Evolutionary conservation across 64 coral and sea anemone species (phyloP), one percentile per base, ranked within the genome.

Genomic region (Stylophora pistillata): DNA sequence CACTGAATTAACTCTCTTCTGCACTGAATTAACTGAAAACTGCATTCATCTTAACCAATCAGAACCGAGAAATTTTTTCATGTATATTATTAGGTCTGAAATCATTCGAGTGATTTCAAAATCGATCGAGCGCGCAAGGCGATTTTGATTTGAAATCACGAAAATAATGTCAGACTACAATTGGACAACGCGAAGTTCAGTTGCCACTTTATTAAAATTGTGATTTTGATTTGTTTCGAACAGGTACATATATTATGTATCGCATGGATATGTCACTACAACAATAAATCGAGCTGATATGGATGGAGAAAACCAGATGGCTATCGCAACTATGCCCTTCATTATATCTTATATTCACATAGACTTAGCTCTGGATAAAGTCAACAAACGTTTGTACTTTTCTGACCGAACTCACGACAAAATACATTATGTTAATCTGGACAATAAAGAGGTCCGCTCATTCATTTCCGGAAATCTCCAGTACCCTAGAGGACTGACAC

Each of bases 181-280:
- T 47, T 47, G 37, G 0, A 4, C 37, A 47, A 47, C 37, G 7
- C 37, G 37, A 3, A 47, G 37, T 47, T 47, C 7, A 7, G 7
- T 47, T 7, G 7, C 7, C 37, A 47, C 37, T 3, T 47, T 47
- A 0, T 47, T 47, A 47, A 3, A 47, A 20, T 26, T 23, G 41
- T 60, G 12, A 15, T 57, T 88, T 76, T 47, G 37, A 47, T 78
- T 79, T 68, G 64, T 68, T 2, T 26, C 13, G 26, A 9, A 14
- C 52, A 89, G 87, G 55, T 66, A 64, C 10, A 80, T 89, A 14
- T 89, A 89, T n/a, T 80, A 56, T 78, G 56, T 60, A 17, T 77
- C 61, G 28, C 10, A 59, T 60, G 27, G 87, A 1, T 29, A 30
- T 4, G 7, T 47, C 28, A 71, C 1, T 58, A 25, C 47, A 20